Evolutionary conservation across 2,113 vertebrate genomes (phyloP).

Genomic region (Emydocephalus ijimae): DNA sequence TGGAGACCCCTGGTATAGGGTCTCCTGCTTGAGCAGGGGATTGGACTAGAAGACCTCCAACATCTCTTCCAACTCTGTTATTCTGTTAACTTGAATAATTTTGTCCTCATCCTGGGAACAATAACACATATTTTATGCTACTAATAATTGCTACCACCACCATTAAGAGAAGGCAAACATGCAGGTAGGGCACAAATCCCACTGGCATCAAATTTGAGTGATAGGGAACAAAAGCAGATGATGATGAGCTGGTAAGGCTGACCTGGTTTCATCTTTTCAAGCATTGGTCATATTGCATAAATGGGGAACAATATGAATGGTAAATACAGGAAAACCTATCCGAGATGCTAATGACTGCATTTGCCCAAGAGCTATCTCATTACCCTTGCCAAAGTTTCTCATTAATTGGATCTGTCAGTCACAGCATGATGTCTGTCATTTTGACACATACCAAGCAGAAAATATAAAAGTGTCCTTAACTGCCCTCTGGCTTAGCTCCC

Average conservation of each 20-base stretch:
- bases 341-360: constrained; percentile 55
- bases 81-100: constrained; percentile 45
- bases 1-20: too few species aligned
- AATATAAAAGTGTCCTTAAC: constrained; percentile 17
- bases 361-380: constrained; percentile 50
- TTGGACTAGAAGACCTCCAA: background rate
- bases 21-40: too few species aligned
- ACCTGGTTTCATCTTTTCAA: constrained; percentile 61
- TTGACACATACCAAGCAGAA: constrained; percentile 36
- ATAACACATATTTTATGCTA: constrained; percentile 53
- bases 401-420: constrained; percentile 59
- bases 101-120: constrained; percentile 53
- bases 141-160: constrained; percentile 62
- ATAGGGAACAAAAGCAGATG: constrained; percentile 66
- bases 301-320: constrained; percentile 58
- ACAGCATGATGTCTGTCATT: constrained; percentile 45
- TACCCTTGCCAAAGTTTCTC: constrained; percentile 53
- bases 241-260: constrained; percentile 48
- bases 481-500: constrained; percentile 8
- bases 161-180: constrained; percentile 54
- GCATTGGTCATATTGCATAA: constrained; percentile 55
- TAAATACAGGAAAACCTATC: constrained; percentile 59
- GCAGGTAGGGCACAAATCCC: constrained; percentile 55
- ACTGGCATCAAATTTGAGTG: constrained; percentile 59
- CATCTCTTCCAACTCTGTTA: background rate